Evolutionary conservation across 2,888 invertebrate genomes (phyloP).

Genomic region (Andrena flavipes): DNA sequence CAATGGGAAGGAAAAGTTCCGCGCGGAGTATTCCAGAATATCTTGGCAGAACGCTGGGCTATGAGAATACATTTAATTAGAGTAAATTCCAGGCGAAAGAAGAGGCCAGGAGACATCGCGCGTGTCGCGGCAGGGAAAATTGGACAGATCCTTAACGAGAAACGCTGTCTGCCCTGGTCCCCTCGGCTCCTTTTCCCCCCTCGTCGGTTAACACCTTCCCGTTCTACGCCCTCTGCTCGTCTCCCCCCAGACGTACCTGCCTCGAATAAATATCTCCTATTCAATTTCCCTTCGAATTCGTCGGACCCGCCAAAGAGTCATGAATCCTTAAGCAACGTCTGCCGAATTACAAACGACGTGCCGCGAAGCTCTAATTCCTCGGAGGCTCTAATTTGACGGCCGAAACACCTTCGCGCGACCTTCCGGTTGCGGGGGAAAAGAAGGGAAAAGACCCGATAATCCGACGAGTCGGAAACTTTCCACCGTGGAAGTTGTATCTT

Average conservation of each 20-base stretch:
- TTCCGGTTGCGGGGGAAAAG: too few species aligned
- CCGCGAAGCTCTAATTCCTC: not conserved
- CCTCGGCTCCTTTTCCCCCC: slow-evolving; percentile 6
- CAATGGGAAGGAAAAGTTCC: slow-evolving; percentile 25
- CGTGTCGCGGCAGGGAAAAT: slow-evolving; percentile 38
- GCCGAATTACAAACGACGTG: not conserved
- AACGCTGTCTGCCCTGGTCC: slow-evolving; percentile 36
- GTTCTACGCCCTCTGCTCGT: slow-evolving; percentile 4
- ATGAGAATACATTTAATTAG: slow-evolving; percentile 70
- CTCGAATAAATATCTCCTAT: slow-evolving; percentile 23
- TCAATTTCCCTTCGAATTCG: slow-evolving; percentile 21
- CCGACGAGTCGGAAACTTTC: not conserved
- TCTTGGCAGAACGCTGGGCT: slow-evolving; percentile 41
- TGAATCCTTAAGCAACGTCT: not conserved
- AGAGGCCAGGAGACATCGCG: slow-evolving; percentile 21
- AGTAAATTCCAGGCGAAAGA: slow-evolving; percentile 60
- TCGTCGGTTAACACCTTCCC: slow-evolving; percentile 29
- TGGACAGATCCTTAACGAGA: slow-evolving; percentile 65
- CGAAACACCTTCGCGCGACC: not conserved
- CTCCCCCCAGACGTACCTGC: slow-evolving; percentile 2
- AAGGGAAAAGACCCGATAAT: not conserved
- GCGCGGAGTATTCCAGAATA: slow-evolving; percentile 19
- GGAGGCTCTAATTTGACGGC: not conserved
- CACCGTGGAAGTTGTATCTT: not conserved
- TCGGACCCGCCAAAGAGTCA: not conserved